Conservation (phyloP, 2,888 invertebrate species). For the Coecobrya sp. region DNA sequence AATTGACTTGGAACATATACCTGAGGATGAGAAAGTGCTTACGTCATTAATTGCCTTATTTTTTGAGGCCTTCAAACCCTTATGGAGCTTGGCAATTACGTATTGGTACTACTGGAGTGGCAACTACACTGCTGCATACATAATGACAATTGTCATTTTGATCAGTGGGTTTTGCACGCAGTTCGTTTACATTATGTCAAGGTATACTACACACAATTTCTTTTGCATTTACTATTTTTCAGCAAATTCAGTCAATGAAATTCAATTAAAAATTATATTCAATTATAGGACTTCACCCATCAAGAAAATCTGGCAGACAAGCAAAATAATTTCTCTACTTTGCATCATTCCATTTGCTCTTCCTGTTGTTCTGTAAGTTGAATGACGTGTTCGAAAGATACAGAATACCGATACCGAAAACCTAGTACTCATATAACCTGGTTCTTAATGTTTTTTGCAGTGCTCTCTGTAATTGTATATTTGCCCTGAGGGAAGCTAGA, state of each 20-base stretch:
- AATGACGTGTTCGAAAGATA: background rate
- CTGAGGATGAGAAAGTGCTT: conserved; percentile 77
- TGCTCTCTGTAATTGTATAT: conserved; percentile 80
- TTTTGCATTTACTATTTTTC: background rate
- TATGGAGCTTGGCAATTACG: conserved; percentile 80
- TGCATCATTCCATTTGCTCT: conserved; percentile 79
- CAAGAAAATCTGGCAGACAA: conserved; percentile 81
- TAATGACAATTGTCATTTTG: conserved; percentile 78
- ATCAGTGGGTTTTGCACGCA: conserved; percentile 76
- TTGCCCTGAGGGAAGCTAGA: conserved; percentile 78
- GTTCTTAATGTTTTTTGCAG: conserved; percentile 64
- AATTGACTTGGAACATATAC: conserved; percentile 67
- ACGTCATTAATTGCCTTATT: conserved; percentile 79
- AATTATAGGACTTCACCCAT: conserved; percentile 80
- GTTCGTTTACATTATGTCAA: conserved; percentile 78
- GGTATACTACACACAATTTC: conserved; percentile 59
- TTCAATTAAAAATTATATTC: conserved; percentile 1
- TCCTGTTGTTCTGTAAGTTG: conserved; percentile 81
- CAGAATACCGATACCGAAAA: background rate
- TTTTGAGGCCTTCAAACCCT: conserved; percentile 76
- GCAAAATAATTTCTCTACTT: conserved; percentile 80
- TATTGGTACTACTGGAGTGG: conserved; percentile 81
- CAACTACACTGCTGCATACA: conserved; percentile 45
- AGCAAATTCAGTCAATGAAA: background rate
- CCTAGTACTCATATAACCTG: background rate